A percentile compares a stretch with the other conserved stretches of the same genome.
phyloP scores from a whole-genome alignment of 2,113 vertebrate genomes.

The Synodontis membranacea region DNA sequence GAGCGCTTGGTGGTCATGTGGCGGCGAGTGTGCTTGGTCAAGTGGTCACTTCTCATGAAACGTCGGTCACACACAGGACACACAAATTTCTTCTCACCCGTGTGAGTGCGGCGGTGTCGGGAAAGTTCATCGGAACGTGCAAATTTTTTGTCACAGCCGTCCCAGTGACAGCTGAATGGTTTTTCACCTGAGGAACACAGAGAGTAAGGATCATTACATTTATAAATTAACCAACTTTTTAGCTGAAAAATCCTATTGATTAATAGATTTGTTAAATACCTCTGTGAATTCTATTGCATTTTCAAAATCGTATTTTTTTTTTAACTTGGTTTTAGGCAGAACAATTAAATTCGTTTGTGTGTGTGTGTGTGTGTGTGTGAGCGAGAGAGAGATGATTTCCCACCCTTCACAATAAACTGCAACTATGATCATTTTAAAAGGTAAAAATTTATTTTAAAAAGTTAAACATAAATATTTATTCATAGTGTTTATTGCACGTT shows the following conservation, averaged over 20 bases:
- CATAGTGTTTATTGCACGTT: neutral
- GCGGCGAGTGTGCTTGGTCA: slow-evolving; percentile 92
- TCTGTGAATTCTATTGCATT: neutral
- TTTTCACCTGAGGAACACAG: slow-evolving; percentile 83
- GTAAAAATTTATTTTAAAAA: neutral
- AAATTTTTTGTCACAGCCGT: slow-evolving; percentile 93
- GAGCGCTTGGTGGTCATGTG: slow-evolving; percentile 85
- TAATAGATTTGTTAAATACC: neutral
- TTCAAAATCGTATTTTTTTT: neutral
- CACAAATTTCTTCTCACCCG: slow-evolving; percentile 94
- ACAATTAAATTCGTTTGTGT: neutral
- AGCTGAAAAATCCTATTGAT: neutral
- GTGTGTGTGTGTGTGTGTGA: neutral
- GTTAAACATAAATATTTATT: neutral
- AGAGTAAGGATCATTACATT: neutral
- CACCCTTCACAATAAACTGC: neutral
- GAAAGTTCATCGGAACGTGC: slow-evolving; percentile 96
- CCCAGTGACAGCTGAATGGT: slow-evolving; percentile 96
- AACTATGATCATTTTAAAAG: neutral
- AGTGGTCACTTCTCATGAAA: slow-evolving; percentile 97
- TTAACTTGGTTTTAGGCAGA: neutral
- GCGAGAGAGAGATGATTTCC: neutral
- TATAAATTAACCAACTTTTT: neutral
- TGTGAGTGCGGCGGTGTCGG: slow-evolving; percentile 92
- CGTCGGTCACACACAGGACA: slow-evolving; percentile 90